Conservation (phyloP, 2,797 vertebrate species). For the Rhinoraja longicauda region DNA sequence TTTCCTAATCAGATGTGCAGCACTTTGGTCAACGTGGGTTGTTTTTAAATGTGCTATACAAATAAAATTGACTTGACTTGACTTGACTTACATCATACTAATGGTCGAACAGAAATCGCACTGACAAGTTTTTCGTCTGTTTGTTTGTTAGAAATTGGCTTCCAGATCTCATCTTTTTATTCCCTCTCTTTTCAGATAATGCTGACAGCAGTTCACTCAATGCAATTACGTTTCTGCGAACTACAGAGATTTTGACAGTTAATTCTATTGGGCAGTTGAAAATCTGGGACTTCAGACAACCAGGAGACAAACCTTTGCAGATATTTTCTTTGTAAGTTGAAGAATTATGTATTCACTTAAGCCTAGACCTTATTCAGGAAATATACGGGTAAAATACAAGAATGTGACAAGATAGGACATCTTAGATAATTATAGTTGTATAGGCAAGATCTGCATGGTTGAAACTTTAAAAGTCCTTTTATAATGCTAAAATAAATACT, state of each 20-base stretch:
- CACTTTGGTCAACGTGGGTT: no score
- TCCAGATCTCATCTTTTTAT: not conserved
- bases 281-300: slow-evolving; percentile 90
- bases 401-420: not conserved
- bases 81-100: not conserved
- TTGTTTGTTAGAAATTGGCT: not conserved
- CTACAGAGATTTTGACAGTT: slow-evolving; percentile 87
- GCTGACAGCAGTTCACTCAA: slow-evolving; percentile 95
- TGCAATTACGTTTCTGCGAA: slow-evolving; percentile 83
- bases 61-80: no score
- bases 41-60: no score
- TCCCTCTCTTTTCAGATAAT: slow-evolving; percentile 66
- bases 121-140: not conserved
- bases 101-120: not conserved
- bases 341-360: slow-evolving; percentile 1
- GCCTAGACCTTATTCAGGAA: not conserved
- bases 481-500: not conserved
- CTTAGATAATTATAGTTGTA: not conserved
- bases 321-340: slow-evolving; percentile 74
- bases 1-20: no score
- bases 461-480: not conserved
- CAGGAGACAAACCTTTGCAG: slow-evolving; percentile 80
- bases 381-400: not conserved
- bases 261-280: slow-evolving; percentile 97
- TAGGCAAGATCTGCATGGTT: not conserved